Evolutionary conservation across 2,113 vertebrate species (phyloP).

Genomic region (Phaethon lepturus): DNA sequence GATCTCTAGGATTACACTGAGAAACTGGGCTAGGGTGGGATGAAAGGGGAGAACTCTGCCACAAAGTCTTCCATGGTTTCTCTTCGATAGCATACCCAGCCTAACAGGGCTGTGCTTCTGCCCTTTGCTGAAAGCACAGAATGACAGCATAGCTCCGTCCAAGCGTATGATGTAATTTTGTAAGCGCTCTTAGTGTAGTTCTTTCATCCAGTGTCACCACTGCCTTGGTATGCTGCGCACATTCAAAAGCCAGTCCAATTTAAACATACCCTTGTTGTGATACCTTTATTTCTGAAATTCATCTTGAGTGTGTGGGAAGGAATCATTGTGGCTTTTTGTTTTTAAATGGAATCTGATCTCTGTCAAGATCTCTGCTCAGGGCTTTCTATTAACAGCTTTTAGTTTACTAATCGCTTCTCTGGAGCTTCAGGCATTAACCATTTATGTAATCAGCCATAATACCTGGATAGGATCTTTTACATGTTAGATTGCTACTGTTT

Average conservation of each 20-base stretch:
- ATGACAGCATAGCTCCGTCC: background rate
- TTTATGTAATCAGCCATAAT: constrained; percentile 12
- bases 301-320: constrained; percentile 19
- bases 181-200: background rate
- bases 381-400: constrained; percentile 21
- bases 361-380: constrained; percentile 1
- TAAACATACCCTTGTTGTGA: constrained; percentile 26
- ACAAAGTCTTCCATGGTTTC: background rate
- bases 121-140: background rate
- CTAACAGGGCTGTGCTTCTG: background rate
- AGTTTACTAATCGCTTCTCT: constrained; percentile 15
- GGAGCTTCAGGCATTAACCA: constrained; percentile 9
- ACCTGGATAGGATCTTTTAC: constrained; percentile 12
- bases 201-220: background rate
- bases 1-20: background rate
- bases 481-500: constrained; percentile 19
- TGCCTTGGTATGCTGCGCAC: background rate
- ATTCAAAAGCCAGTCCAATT: constrained; percentile 18
- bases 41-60: background rate
- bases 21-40: background rate
- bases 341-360: constrained; percentile 25
- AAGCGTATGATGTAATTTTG: background rate
- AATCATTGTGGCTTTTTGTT: constrained; percentile 16
- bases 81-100: background rate
- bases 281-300: constrained; percentile 37